Percentiles rank a stretch among this genome's conserved stretches.
Evolutionary conservation across 2,888 invertebrate species (phyloP).

Genomic region (Strigamia transsilvanica): DNA sequence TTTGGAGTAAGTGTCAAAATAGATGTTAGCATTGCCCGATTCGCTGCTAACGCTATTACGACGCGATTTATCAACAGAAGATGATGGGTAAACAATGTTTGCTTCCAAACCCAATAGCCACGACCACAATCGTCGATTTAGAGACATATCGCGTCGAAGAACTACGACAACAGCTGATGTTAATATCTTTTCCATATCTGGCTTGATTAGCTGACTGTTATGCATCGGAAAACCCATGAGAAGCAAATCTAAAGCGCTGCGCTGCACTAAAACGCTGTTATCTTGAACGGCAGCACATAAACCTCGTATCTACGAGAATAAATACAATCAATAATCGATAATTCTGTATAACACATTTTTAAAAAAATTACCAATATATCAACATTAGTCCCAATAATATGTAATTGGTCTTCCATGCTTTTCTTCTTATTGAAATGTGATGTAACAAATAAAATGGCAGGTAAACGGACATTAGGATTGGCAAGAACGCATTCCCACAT

Average conservation of each 20-base stretch:
- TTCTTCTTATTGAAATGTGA: constrained; percentile 81
- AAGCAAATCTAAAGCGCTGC: constrained; percentile 83
- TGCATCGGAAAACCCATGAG: constrained; percentile 85
- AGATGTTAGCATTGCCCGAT: constrained; percentile 59
- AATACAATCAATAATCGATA: constrained; percentile 51
- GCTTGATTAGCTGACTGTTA: constrained; percentile 71
- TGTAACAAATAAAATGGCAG: constrained; percentile 81
- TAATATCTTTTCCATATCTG: constrained; percentile 76
- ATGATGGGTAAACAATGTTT: constrained; percentile 66
- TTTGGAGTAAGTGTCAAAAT: constrained; percentile 58
- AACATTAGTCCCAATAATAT: constrained; percentile 83
- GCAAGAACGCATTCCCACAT: constrained; percentile 87
- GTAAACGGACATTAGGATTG: constrained; percentile 80
- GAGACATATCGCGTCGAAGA: constrained; percentile 85
- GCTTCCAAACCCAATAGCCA: constrained; percentile 82
- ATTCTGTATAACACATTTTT: neutral
- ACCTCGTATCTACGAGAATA: constrained; percentile 71
- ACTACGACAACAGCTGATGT: constrained; percentile 77
- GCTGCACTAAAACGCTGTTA: constrained; percentile 80
- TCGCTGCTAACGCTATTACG: constrained; percentile 58
- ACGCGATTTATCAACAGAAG: constrained; percentile 60
- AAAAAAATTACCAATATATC: constrained; percentile 75
- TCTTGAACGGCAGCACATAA: constrained; percentile 83
- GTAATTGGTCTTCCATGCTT: constrained; percentile 81
- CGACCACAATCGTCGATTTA: constrained; percentile 83